Evolutionary conservation across 2,113 vertebrate species (phyloP), one percentile per base, ranked within the genome.

Genomic region (Trichechus manatus): DNA sequence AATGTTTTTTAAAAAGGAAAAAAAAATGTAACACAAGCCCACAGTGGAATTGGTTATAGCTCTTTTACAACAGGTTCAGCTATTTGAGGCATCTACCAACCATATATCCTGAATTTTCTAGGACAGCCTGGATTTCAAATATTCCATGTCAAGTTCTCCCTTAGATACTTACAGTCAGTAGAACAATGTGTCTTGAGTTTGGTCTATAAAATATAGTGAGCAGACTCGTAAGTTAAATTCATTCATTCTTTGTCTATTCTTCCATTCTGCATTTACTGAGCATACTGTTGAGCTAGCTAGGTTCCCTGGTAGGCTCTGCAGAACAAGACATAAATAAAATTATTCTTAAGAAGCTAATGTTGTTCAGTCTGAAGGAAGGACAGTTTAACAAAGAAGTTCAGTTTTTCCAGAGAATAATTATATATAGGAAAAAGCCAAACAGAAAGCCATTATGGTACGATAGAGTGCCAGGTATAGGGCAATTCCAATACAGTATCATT

Each of bases 231-330:
- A 36, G 2, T 90, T 83, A 87, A 87, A 81, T 74, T 83, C 42
- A 70, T 91, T 74, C n/a, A 2, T 74, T 87, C 33, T 68, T 72
- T 75, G 50, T 63, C 64, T 91, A 79, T 64, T 93, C 95, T 92
- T 90, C 66, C n/a, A 66, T 81, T 78, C 72, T 94, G 11, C 6
- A 89, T 84, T 95, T 70, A 72, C 31, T 92, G 36, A 61, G 47
- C 36, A 93, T 1, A 27, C 15, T 44, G 50, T 27, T 19, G 6
- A 63, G n/a, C 22, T 13, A 13, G 39, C 61, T 44, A 75, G 36
- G 53, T 23, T 79, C 4, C 50, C 14, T 42, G 42, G 19, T 4
- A 42, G 61, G 23, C 44, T 74, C 42, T 70, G 61, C 2, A 95
- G 85, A 96, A 53, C 44, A 23, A 53, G 44, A 86, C 20, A 91